Percentiles rank a stretch among this genome's conserved stretches.
Evolutionary conservation across 2,113 vertebrate species (phyloP).

Genomic region (Naja naja): DNA sequence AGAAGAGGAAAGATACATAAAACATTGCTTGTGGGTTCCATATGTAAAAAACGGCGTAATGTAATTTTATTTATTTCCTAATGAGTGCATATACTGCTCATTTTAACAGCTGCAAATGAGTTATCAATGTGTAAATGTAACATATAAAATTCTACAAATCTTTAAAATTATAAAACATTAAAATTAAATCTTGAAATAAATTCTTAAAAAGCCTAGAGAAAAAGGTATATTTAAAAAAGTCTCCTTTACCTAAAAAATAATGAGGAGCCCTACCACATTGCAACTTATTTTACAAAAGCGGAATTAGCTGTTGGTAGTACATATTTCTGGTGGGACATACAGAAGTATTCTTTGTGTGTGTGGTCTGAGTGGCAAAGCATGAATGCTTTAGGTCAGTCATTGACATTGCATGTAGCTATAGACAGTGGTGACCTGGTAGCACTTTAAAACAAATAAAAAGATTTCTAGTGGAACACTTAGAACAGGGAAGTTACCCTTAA

Average conservation of each 20-base stretch:
- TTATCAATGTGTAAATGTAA: not conserved
- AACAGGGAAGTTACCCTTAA: not conserved
- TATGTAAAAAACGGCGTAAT: not conserved
- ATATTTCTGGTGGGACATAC: not conserved
- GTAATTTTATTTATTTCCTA: not conserved
- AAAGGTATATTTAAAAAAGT: not conserved
- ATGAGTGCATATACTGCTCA: not conserved
- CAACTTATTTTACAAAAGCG: not conserved
- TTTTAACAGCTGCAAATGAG: not conserved
- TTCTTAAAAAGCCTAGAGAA: not conserved
- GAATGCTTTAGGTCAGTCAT: not conserved
- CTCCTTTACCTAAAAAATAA: not conserved
- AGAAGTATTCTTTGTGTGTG: not conserved
- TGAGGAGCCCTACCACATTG: not conserved
- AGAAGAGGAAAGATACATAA: not conserved
- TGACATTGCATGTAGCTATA: not conserved
- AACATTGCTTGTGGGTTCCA: not conserved
- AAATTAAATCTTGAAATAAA: not conserved
- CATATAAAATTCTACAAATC: not conserved
- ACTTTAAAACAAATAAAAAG: not conserved
- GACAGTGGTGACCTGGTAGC: not conserved
- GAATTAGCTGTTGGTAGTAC: not conserved
- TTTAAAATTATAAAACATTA: not conserved
- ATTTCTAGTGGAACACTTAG: not conserved
- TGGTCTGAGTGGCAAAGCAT: not conserved